These are phyloP conservation scores for Drosophila fulvimacula DNA, from an alignment of 2,888 invertebrate species.

Conservation along the genomic window DNA sequence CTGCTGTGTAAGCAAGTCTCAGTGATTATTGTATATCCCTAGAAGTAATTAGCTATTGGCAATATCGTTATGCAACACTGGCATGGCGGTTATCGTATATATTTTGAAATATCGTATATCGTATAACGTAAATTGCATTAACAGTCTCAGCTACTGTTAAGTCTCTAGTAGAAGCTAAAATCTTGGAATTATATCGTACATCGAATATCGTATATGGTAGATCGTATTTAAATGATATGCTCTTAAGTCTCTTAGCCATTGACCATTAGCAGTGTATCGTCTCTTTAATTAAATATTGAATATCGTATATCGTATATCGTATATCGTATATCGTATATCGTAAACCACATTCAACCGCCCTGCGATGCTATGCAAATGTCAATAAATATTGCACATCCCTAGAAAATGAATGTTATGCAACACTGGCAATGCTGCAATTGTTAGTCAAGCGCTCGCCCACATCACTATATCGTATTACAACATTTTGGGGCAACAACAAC, in stretches of 20 bases:
- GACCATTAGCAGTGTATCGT: not conserved
- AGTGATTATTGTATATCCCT: not conserved
- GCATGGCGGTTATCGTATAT: not conserved
- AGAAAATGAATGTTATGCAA: constrained; percentile 8
- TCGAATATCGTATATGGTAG: not conserved
- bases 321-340: not conserved
- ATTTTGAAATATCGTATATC: not conserved
- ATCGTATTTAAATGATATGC: not conserved
- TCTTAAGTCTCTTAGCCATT: too few relatives aligned
- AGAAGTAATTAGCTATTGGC: not conserved
- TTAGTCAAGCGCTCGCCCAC: constrained; percentile 47
- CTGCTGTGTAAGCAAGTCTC: constrained; percentile 6
- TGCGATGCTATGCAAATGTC: not conserved
- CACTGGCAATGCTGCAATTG: constrained; percentile 12
- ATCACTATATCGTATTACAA: constrained; percentile 68
- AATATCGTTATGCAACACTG: not conserved
- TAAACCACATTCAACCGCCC: not conserved
- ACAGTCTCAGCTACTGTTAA: too few relatives aligned
- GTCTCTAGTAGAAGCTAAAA: too few relatives aligned
- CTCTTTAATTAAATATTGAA: not conserved
- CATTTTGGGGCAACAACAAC: constrained; percentile 26
- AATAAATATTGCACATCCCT: not conserved
- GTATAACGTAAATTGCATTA: not conserved
- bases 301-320: not conserved
- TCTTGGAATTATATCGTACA: too few relatives aligned